A percentile compares a stretch with the other conserved stretches of the same genome.
phyloP scores from a whole-genome alignment of 2,888 invertebrate genomes.

The Drosophila algonquin region DNA sequence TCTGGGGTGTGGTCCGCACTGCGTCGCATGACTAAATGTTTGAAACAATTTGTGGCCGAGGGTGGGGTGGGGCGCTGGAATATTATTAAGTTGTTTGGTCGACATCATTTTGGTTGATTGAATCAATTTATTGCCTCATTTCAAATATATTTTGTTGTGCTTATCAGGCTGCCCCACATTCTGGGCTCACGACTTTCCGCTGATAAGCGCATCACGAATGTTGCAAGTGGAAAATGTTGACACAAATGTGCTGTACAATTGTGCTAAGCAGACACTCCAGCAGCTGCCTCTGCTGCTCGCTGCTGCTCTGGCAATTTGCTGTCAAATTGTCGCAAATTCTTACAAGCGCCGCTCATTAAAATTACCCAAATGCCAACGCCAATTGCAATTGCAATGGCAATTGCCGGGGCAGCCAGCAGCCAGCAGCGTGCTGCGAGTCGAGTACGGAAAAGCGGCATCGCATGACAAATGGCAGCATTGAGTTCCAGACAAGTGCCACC shows the following conservation, averaged over 20 bases:
- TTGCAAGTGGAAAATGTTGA: constrained; percentile 65
- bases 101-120: constrained; percentile 40
- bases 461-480: constrained; percentile 65
- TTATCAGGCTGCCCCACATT: constrained; percentile 60
- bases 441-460: constrained; percentile 54
- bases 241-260: constrained; percentile 64
- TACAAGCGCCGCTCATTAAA: constrained; percentile 64
- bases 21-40: constrained; percentile 54
- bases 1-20: constrained; percentile 20
- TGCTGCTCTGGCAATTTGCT: constrained; percentile 45
- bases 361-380: constrained; percentile 50
- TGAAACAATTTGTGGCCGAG: constrained; percentile 50
- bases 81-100: constrained; percentile 49
- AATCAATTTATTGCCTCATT: constrained; percentile 44
- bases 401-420: background rate
- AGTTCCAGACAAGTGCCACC: constrained; percentile 65
- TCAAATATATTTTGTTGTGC: constrained; percentile 21
- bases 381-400: constrained; percentile 24
- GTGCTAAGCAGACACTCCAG: constrained; percentile 54
- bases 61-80: constrained; percentile 6
- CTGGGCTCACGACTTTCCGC: background rate
- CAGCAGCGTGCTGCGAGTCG: constrained; percentile 13
- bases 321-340: constrained; percentile 74
- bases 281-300: constrained; percentile 50
- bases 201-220: constrained; percentile 61